Evolutionary conservation across 2,888 invertebrate genomes (phyloP).

Genomic region (Anthophora plumipes): DNA sequence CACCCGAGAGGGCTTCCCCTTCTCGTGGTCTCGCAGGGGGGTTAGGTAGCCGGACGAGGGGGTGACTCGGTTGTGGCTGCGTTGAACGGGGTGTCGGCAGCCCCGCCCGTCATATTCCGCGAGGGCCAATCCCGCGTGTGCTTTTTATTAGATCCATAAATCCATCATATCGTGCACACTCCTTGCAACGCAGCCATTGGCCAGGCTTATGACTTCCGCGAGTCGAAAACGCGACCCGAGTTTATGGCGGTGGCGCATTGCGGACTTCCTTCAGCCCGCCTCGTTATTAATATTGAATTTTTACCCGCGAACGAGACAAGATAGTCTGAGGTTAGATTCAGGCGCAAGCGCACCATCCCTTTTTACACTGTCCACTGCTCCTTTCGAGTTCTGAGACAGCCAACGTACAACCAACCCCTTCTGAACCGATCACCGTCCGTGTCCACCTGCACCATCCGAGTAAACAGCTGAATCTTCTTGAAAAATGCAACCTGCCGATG

Average conservation of each 20-base stretch:
- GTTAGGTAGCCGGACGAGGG: constrained; percentile 65
- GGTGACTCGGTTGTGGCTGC: constrained; percentile 79
- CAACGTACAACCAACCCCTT: constrained; percentile 22
- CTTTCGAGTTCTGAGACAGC: not conserved
- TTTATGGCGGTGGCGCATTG: constrained; percentile 83
- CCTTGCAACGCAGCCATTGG: constrained; percentile 71
- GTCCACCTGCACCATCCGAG: not conserved
- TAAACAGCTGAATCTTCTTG: constrained; percentile 37
- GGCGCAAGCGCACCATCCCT: constrained; percentile 31
- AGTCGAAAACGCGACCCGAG: constrained; percentile 37
- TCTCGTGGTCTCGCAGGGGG: constrained; percentile 68
- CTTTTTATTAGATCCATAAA: constrained; percentile 92
- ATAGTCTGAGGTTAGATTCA: constrained; percentile 12
- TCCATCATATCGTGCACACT: constrained; percentile 88
- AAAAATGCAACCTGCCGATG: constrained; percentile 45
- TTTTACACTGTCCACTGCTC: constrained; percentile 43
- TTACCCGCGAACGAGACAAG: constrained; percentile 81
- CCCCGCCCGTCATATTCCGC: constrained; percentile 84
- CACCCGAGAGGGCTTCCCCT: constrained; percentile 74
- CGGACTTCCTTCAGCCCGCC: constrained; percentile 87
- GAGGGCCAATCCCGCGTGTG: constrained; percentile 83
- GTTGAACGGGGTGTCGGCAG: constrained; percentile 80
- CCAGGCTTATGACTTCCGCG: constrained; percentile 69
- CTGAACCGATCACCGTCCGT: constrained; percentile 24
- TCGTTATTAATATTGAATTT: constrained; percentile 93